Base-by-base conservation (phyloP, 2,113 vertebrate species). In the Herpailurus yagouaroundi region DNA sequence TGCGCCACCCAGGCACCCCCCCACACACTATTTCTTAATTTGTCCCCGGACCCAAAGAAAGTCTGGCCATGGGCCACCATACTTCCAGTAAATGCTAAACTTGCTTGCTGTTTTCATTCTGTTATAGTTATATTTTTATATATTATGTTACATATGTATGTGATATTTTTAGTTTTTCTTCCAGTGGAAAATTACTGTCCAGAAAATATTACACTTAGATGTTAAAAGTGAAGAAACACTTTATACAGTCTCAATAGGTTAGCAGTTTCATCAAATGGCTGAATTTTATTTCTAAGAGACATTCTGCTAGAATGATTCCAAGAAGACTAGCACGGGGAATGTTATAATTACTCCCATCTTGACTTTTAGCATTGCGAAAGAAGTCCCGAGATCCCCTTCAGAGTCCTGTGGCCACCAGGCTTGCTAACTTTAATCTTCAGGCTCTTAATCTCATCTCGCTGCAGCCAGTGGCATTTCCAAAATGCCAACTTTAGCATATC, bases 401-500 rank as follows among this genome's bases (percentile, higher is more conserved):
- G 0, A 81, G 69, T 2, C 13, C 57, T n/a, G 3, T 31, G 57
- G 50, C 41, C 10, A 4, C 45, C 5, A 21, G 10, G n/a, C 38
- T 73, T 57, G 45, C 68, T 5, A 4, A 31, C 38, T 19, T 80
- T 87, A 94, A 55, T 87, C n/a, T 91, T 63, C 14, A 16, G 85
- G 73, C 48, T 83, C 38, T 31, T 69, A 48, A 85, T 81, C 69
- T 60, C 33, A 38, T 81, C 41, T 68, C 41, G 64, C 36, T 77
- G 74, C 8, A 94, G n/a, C n/a, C 64, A 87, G 6, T 69, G 48
- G 55, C 14, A 57, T 96, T 95, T 93, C 38, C 27, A 93, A 95
- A 93, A 82, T 76, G 45, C 29, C 41, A 57, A 63, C 14, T 50
- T 74, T 45, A 88, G 36, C 57, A 25, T 55, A 69, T 57, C 36